phyloP scores from a whole-genome alignment of 2,888 invertebrate species.

The Caenorhabditis wallacei region DNA sequence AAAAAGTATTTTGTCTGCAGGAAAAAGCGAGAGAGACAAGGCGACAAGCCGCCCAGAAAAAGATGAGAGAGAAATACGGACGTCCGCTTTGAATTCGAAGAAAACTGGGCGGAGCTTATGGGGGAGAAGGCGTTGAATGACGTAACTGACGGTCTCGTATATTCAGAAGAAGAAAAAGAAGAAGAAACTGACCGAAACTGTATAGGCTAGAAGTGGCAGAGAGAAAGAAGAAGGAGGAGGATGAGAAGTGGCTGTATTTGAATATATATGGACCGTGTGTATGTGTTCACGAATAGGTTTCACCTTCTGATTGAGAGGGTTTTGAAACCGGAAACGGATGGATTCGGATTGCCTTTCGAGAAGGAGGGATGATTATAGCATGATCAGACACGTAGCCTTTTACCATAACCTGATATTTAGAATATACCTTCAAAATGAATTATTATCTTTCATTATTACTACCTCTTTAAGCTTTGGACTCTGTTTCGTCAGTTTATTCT shows the following conservation, averaged over 20 bases:
- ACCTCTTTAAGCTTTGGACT: background rate
- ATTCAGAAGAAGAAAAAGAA: background rate
- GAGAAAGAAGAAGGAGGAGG: background rate
- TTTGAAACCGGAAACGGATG: slow-evolving; percentile 44
- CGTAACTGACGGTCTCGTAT: slow-evolving; percentile 56
- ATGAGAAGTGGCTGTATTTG: slow-evolving; percentile 38
- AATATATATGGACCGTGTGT: slow-evolving; percentile 57
- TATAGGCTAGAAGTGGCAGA: slow-evolving; percentile 56
- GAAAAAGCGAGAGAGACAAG: slow-evolving; percentile 4
- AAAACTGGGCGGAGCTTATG: slow-evolving; percentile 11
- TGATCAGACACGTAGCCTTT: background rate
- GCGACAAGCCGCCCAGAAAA: slow-evolving; percentile 7
- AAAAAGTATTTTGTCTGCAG: slow-evolving; percentile 6
- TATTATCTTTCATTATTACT: background rate
- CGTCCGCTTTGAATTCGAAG: background rate
- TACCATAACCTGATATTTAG: no score
- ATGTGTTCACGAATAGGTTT: slow-evolving; percentile 46
- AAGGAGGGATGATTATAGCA: background rate
- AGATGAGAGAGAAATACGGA: slow-evolving; percentile 11
- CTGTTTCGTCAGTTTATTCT: background rate
- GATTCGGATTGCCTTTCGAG: slow-evolving; percentile 8
- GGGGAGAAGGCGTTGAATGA: slow-evolving; percentile 24
- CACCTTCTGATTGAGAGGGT: slow-evolving; percentile 1
- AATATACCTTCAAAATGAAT: background rate
- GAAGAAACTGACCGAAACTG: slow-evolving; percentile 43